Evolutionary conservation across 2,113 vertebrate species (phyloP), one percentile per base, ranked within the genome.

Genomic region (Gadus chalcogrammus): DNA sequence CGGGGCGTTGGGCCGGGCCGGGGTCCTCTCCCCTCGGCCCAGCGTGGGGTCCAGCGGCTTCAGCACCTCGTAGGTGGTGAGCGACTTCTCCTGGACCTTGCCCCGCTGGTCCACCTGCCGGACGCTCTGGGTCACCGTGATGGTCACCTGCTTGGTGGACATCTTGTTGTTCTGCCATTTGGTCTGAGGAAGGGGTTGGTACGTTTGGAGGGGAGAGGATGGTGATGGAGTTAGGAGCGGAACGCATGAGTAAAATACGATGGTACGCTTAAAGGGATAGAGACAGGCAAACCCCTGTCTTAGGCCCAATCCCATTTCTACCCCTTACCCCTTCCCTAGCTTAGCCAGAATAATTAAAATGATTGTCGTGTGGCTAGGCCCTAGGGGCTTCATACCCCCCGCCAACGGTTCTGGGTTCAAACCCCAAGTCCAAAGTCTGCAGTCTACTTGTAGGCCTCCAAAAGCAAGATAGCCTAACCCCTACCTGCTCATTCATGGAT

Each of bases 111-210:
- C 92, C 78, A 93, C 86, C 80, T 93, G 91, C 38, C 89, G 88
- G 81, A 93, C 90, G 81, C 91, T 93, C 85, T 93, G 90, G 0
- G 91, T 93, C 80, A 93, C 91, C 6, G 91, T 93, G 77, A 93
- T 93, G 79, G 91, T 92, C 80, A 93, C 92, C 79, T 93, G 92
- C 75, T 93, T 93, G 65, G 89, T 92, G 15, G 92, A 91, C 92
- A 92, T 93, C 55, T 88, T 85, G 76, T 88, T 92, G 84, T 91
- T 91, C 73, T 92, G 91, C 92, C 92, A 93, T 77, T 93, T 91
- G 20, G 90, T 93, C 90, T 91, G 82, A n/a, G 17, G 38, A 11
- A 72, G 12, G 70, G 28, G n/a, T 53, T 56, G 55, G 15, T 16
- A 56, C 15, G 55, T 56, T 56, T 4, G n/a, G 15, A 17, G 55